These are phyloP conservation scores for Tupaia tana DNA, from an alignment of 2,113 vertebrate genomes.

Conservation along the genomic window DNA sequence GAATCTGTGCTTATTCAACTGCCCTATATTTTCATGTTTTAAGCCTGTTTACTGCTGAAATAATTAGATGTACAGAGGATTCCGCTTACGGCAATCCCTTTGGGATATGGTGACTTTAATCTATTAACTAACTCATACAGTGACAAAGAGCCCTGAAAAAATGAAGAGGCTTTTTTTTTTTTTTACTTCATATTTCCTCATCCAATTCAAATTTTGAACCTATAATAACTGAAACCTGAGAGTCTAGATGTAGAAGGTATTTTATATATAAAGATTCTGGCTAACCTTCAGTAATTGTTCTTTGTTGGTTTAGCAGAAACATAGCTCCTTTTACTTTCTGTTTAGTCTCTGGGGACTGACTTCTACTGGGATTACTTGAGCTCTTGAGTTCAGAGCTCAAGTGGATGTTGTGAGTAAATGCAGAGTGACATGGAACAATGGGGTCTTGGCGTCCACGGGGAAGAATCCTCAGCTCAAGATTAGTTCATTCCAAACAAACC, in stretches of 20 bases:
- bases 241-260: neutral
- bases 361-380: constrained; percentile 55
- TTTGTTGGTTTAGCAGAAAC: constrained; percentile 44
- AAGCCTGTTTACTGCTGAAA: constrained; percentile 48
- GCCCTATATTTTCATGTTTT: neutral
- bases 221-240: neutral
- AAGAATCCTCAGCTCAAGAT: constrained; percentile 20
- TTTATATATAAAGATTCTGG: constrained; percentile 2
- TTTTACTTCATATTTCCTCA: constrained; percentile 1
- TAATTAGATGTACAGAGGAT: constrained; percentile 33
- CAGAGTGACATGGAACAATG: constrained; percentile 24
- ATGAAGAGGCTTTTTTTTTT: neutral
- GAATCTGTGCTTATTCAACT: neutral
- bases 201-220: constrained; percentile 36
- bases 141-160: constrained; percentile 6
- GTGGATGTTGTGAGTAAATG: constrained; percentile 40
- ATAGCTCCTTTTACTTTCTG: constrained; percentile 47
- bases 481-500: constrained; percentile 29
- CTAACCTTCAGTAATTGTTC: constrained; percentile 28
- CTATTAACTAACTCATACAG: constrained; percentile 10
- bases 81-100: neutral
- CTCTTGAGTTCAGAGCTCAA: constrained; percentile 58
- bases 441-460: neutral
- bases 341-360: constrained; percentile 56
- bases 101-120: neutral